Base-by-base conservation (phyloP, 2,113 vertebrate genomes). In the Edolisoma coerulescens region DNA sequence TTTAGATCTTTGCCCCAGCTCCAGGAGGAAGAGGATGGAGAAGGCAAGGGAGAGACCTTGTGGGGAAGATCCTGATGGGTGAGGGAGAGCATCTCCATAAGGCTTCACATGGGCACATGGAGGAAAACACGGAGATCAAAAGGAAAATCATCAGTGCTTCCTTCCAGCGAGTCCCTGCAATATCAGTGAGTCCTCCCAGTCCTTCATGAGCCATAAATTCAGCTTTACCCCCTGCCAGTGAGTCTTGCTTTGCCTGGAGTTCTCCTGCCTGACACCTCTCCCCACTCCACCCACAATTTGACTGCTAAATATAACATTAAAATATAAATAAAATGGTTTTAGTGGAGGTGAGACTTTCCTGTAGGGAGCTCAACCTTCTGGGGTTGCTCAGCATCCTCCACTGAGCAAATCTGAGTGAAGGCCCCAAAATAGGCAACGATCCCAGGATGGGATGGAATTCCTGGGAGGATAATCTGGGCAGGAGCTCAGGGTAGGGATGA, bases 1-100 rank as follows among this genome's bases (percentile, higher is more conserved):
- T 84, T 86, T 85, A 96, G 94, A 74, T 56, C 79, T 35, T 83
- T 52, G 76, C 67, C 95, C 90, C 81, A 33, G 81, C 68, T 90
- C 24, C 6, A 9, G 44, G 84, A 89, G 64, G 76, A 77, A 80
- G 74, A 87, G 32, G n/a, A 47, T 23, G 47, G 42, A 27, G 42
- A 71, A 64, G 65, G 35, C n/a, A 54, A 70, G 18, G 39, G 47
- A 90, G 32, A 11, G 19, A 28, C 5, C 26, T 37, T 0, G 0
- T 12, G 41, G 52, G 56, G 60, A 61, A 69, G 71, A 39, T 50
- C 18, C 39, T 75, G 56, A 6, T 0, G 7, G 35, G 11, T 17
- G 57, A 84, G 22, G 22, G 56, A 84, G 7, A 30, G 22, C 70
- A 41, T 5, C 7, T 60, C 45, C 37, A 3, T 1, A 4, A 13